A percentile compares a stretch with the other conserved stretches of the same genome.
Evolutionary conservation across 1,140 invertebrate genomes (phyloP).

Genomic region (Eurosta solidaginis): DNA sequence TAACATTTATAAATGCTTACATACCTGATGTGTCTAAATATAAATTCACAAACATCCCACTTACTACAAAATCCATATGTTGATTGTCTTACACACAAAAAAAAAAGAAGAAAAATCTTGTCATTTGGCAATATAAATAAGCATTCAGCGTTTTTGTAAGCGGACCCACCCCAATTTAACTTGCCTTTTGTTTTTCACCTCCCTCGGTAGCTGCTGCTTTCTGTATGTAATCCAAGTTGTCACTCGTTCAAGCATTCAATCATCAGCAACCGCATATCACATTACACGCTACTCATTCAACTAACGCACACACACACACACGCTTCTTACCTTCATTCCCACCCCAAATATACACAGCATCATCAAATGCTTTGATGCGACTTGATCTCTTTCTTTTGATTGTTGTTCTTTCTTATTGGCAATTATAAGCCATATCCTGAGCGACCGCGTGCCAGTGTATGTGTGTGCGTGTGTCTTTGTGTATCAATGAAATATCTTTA

Average conservation of each 20-base stretch:
- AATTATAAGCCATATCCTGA: conserved; percentile 26
- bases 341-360: not conserved
- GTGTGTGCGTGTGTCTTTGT: no score
- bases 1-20: not conserved
- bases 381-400: not conserved
- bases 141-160: not conserved
- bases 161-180: not conserved
- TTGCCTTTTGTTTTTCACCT: not conserved
- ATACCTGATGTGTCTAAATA: not conserved
- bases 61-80: conserved; percentile 18
- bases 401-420: conserved; percentile 25
- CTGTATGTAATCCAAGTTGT: not conserved
- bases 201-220: not conserved
- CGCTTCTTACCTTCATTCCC: not conserved
- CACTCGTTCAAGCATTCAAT: not conserved
- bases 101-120: not conserved
- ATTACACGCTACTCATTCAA: conserved; percentile 4
- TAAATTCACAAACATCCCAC: not conserved
- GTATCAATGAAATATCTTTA: not conserved
- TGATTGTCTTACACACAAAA: no score
- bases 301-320: not conserved
- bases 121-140: conserved; percentile 5
- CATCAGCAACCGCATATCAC: conserved; percentile 25
- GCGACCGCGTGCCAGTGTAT: no score
- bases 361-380: not conserved